These are phyloP conservation scores for Drosophila funebris DNA, from an alignment of 1,140 invertebrate genomes.

Conservation along the genomic window DNA sequence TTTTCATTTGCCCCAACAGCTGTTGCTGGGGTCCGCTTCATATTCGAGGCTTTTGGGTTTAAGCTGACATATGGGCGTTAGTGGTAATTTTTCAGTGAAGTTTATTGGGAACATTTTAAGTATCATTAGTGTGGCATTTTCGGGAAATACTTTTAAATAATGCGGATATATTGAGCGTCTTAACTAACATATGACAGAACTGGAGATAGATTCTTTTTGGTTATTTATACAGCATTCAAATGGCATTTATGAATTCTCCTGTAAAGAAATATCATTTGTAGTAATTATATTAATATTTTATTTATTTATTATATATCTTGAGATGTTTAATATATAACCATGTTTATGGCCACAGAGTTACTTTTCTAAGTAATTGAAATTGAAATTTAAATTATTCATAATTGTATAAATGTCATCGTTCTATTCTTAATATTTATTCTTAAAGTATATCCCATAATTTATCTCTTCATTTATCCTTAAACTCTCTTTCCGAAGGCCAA, in stretches of 20 bases:
- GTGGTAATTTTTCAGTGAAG: slow-evolving; percentile 72
- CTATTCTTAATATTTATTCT: too few relatives aligned
- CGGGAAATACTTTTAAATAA: slow-evolving; percentile 24
- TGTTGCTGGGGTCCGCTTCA: slow-evolving; percentile 45
- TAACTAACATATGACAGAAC: slow-evolving; percentile 14
- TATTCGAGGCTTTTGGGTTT: slow-evolving; percentile 54
- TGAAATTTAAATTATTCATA: too few relatives aligned
- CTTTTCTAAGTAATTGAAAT: too few relatives aligned
- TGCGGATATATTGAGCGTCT: slow-evolving; percentile 9
- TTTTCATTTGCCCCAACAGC: slow-evolving; percentile 40
- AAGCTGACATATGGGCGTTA: slow-evolving; percentile 80
- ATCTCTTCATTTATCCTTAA: background rate
- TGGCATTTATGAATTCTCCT: background rate
- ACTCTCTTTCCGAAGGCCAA: background rate
- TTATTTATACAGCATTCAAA: slow-evolving; percentile 29
- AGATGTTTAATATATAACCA: too few relatives aligned
- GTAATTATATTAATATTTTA: too few relatives aligned
- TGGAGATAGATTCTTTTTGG: background rate
- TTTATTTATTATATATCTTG: too few relatives aligned
- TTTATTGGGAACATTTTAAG: slow-evolving; percentile 67
- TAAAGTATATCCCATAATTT: too few relatives aligned
- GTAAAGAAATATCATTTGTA: too few relatives aligned
- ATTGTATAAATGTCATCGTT: too few relatives aligned
- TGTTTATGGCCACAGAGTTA: too few relatives aligned
- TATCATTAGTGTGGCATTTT: slow-evolving; percentile 61